Percentiles rank a stretch among this genome's conserved stretches.
phyloP scores from a whole-genome alignment of 2,797 vertebrate species.

The Paguma larvata region DNA sequence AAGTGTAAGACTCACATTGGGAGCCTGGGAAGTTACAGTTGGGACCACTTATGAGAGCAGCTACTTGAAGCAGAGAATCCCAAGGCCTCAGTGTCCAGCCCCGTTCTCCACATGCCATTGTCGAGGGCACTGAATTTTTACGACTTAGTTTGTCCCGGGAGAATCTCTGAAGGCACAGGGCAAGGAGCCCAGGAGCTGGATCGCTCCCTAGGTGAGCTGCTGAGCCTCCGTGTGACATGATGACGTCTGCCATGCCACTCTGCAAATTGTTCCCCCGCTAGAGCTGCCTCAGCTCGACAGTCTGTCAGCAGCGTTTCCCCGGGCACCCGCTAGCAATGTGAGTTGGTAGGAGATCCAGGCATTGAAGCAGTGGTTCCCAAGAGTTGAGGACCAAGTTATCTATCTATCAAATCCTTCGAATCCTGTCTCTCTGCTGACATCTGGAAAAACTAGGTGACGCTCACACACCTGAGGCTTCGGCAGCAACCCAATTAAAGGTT shows the following conservation, averaged over 20 bases:
- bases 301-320: constrained; percentile 57
- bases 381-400: constrained; percentile 72
- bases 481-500: constrained; percentile 75
- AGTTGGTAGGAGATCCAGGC: constrained; percentile 53
- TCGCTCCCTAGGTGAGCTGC: background rate
- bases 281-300: constrained; percentile 50
- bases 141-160: constrained; percentile 13
- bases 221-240: constrained; percentile 52
- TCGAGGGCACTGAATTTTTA: background rate
- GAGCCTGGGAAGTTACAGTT: background rate
- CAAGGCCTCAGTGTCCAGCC: background rate
- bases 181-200: background rate
- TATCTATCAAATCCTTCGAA: constrained; percentile 78
- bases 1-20: background rate
- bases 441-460: constrained; percentile 68
- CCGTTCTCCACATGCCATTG: background rate
- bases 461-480: constrained; percentile 64
- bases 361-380: constrained; percentile 59
- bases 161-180: background rate
- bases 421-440: constrained; percentile 74
- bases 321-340: constrained; percentile 58
- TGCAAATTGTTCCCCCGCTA: background rate
- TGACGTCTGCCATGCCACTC: constrained; percentile 1
- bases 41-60: background rate
- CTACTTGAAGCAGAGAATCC: background rate